phyloP scores from a whole-genome alignment of 2,888 invertebrate species.

The Trachelus stipa region DNA sequence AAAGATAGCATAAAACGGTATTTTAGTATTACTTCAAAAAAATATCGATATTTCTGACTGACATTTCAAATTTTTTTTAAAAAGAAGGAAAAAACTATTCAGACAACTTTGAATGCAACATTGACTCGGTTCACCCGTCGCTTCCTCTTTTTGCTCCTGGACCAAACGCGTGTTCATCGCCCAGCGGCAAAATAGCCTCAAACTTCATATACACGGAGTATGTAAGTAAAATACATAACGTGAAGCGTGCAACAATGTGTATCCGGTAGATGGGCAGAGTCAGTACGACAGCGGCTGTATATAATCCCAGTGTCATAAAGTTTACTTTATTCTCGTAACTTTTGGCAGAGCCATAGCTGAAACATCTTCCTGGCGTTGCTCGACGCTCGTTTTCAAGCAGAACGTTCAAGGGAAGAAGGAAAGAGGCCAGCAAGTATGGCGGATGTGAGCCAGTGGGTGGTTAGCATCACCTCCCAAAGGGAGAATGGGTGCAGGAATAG shows the following conservation, averaged over 20 bases:
- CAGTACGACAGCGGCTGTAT: not conserved
- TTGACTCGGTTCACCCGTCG: not conserved
- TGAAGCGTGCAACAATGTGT: not conserved
- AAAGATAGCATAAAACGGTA: not conserved
- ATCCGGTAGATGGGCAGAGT: not conserved
- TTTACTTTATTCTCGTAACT: constrained; percentile 8
- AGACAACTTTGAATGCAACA: not conserved
- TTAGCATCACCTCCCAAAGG: not conserved
- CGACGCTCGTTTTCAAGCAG: not conserved
- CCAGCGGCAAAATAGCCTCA: not conserved
- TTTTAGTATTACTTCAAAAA: not conserved
- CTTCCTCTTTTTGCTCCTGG: not conserved
- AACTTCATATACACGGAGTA: not conserved
- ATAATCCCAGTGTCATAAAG: constrained; percentile 1
- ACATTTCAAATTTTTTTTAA: not conserved
- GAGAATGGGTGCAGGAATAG: not conserved
- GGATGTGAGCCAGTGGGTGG: not conserved
- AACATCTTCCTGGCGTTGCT: constrained; percentile 3
- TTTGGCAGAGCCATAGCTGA: constrained; percentile 6
- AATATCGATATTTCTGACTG: not conserved
- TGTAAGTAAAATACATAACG: not conserved
- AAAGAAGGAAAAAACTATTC: not conserved
- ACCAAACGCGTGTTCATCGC: not conserved
- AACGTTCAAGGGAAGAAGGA: constrained; percentile 1
- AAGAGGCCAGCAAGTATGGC: not conserved